Conservation (phyloP, 2,888 invertebrate genomes). For the Drymonia ruficornis region DNA sequence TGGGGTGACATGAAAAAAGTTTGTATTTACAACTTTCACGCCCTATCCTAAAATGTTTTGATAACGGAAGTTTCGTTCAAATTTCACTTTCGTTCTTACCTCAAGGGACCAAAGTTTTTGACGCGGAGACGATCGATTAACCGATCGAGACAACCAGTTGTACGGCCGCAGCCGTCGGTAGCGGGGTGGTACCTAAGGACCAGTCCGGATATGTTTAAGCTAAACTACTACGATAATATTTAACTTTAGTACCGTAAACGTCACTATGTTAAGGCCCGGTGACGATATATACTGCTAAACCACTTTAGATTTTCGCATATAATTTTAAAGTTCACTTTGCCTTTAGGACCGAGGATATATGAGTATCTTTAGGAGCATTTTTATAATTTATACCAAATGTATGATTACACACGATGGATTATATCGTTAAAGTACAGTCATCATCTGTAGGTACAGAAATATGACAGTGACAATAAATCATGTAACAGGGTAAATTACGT, state of each 20-base stretch:
- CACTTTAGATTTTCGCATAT: background rate
- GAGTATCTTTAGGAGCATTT: too few species aligned
- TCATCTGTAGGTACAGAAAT: too few species aligned
- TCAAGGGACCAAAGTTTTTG: conserved; percentile 80
- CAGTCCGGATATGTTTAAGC: conserved; percentile 67
- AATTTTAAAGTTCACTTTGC: too few species aligned
- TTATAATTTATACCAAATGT: too few species aligned
- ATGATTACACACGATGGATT: too few species aligned
- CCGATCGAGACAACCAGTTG: conserved; percentile 76
- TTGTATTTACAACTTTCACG: background rate
- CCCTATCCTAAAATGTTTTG: background rate
- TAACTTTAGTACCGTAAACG: conserved; percentile 17
- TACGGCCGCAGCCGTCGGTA: conserved; percentile 76
- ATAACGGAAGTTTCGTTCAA: conserved; percentile 14
- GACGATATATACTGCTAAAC: background rate
- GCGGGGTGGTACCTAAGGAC: conserved; percentile 80
- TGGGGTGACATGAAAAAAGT: conserved; percentile 4
- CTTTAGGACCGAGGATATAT: too few species aligned
- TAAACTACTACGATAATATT: conserved; percentile 32
- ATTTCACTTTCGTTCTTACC: conserved; percentile 69
- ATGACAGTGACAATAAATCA: background rate
- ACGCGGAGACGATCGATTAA: conserved; percentile 76
- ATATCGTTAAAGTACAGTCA: too few species aligned
- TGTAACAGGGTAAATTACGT: conserved; percentile 25
- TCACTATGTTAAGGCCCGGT: conserved; percentile 3